Evolutionary conservation across 1,140 invertebrate genomes (phyloP).

Genomic region (Neodiprion pinetum): DNA sequence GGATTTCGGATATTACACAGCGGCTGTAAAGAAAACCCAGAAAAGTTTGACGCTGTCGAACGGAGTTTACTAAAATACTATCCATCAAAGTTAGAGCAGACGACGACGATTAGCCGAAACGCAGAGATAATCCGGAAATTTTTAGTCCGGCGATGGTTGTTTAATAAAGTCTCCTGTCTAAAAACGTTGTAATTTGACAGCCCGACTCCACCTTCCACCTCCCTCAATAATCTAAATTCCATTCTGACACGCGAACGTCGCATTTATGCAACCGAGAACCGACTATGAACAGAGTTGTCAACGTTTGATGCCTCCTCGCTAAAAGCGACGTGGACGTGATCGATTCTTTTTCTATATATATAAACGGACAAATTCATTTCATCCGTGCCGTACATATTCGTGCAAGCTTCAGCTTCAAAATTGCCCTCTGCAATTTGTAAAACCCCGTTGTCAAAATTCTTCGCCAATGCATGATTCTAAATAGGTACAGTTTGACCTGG

Average conservation of each 20-base stretch:
- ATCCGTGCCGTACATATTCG: no score
- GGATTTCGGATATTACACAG: no score
- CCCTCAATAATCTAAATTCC: not conserved
- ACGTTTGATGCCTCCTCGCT: not conserved
- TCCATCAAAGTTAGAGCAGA: not conserved
- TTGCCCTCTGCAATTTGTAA: no score
- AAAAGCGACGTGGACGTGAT: not conserved
- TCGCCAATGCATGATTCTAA: no score
- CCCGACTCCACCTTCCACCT: not conserved
- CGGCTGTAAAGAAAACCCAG: not conserved
- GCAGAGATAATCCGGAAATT: not conserved
- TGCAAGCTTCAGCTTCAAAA: no score
- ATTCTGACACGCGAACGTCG: not conserved
- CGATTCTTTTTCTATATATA: no score
- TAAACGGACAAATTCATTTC: no score
- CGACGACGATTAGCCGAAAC: not conserved
- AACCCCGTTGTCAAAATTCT: no score
- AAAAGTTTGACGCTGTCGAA: not conserved
- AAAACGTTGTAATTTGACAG: not conserved
- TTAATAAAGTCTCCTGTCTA: not conserved
- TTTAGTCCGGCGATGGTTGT: not conserved
- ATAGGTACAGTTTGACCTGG: no score
- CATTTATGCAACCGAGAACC: not conserved
- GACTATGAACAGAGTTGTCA: not conserved
- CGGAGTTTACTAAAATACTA: not conserved